Percentiles rank a stretch among this genome's conserved stretches.
phyloP scores from a whole-genome alignment of 2,113 vertebrate species.

The Podarcis cretensis region DNA sequence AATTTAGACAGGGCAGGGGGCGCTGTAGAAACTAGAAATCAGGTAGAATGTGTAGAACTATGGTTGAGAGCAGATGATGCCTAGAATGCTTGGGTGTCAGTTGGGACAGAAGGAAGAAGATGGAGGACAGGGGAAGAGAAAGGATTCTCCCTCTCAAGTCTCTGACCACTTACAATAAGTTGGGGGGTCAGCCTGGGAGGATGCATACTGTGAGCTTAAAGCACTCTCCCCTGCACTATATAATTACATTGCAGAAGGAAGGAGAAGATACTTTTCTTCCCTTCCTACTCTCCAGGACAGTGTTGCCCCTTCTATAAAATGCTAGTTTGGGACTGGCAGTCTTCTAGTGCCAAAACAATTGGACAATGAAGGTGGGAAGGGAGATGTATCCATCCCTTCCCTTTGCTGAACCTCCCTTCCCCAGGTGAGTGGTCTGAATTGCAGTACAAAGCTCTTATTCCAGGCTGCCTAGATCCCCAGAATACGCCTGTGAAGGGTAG shows the following conservation, averaged over 20 bases:
- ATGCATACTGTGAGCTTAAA: not conserved
- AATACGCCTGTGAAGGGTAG: not conserved
- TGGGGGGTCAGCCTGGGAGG: not conserved
- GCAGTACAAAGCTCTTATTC: not conserved
- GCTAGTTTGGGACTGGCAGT: too few relatives aligned
- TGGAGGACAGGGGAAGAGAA: not conserved
- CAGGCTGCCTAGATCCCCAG: too few relatives aligned
- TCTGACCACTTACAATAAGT: not conserved
- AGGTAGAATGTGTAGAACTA: not conserved
- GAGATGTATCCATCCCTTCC: not conserved
- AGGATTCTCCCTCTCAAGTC: not conserved
- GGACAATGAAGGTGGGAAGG: not conserved
- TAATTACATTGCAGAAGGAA: not conserved
- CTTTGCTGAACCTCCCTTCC: not conserved
- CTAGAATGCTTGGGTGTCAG: not conserved
- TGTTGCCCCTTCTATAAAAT: not conserved
- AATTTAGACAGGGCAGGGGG: not conserved
- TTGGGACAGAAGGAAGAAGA: too few relatives aligned
- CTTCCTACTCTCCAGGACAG: not conserved
- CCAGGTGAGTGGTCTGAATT: not conserved
- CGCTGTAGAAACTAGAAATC: not conserved
- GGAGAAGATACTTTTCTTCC: not conserved
- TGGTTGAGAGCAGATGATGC: too few relatives aligned
- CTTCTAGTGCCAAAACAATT: not conserved
- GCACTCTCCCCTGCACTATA: too few relatives aligned